Percentiles rank a stretch among this genome's conserved stretches.
These are phyloP conservation scores for Germaria angustata DNA, from an alignment of 2,888 invertebrate genomes.

Conservation along the genomic window DNA sequence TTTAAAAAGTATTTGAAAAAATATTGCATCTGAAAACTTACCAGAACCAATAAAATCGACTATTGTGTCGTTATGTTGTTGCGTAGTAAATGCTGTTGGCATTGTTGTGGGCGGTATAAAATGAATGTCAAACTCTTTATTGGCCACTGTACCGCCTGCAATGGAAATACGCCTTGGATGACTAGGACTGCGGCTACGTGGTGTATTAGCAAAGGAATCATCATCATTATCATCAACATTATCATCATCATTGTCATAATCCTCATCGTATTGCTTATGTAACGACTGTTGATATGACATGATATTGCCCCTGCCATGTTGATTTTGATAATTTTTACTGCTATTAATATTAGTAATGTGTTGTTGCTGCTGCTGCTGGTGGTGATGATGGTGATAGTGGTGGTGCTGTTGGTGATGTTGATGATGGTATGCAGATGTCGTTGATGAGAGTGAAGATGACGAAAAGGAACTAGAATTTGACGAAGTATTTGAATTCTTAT, in stretches of 20 bases:
- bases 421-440: slow-evolving; percentile 42
- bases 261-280: slow-evolving; percentile 55
- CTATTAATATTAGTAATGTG: slow-evolving; percentile 37
- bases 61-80: slow-evolving; percentile 83
- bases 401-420: slow-evolving; percentile 57
- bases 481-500: slow-evolving; percentile 65
- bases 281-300: slow-evolving; percentile 68
- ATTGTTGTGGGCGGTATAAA: slow-evolving; percentile 76
- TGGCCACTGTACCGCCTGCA: slow-evolving; percentile 63
- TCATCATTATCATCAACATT: slow-evolving; percentile 65
- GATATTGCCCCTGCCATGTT: slow-evolving; percentile 45
- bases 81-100: slow-evolving; percentile 77
- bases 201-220: slow-evolving; percentile 43
- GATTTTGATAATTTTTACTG: slow-evolving; percentile 59
- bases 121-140: slow-evolving; percentile 72
- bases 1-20: too few relatives aligned
- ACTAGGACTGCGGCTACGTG: slow-evolving; percentile 67
- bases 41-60: slow-evolving; percentile 84
- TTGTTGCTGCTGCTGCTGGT: slow-evolving; percentile 29
- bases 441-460: slow-evolving; percentile 65
- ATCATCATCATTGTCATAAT: slow-evolving; percentile 54
- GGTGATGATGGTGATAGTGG: neutral
- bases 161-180: slow-evolving; percentile 63
- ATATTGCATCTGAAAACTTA: slow-evolving; percentile 77
- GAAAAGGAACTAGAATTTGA: slow-evolving; percentile 70